A percentile compares a stretch with the other conserved stretches of the same genome.
Evolutionary conservation across 2,797 vertebrate genomes (phyloP).

Genomic region (Jordanella pulchra): DNA sequence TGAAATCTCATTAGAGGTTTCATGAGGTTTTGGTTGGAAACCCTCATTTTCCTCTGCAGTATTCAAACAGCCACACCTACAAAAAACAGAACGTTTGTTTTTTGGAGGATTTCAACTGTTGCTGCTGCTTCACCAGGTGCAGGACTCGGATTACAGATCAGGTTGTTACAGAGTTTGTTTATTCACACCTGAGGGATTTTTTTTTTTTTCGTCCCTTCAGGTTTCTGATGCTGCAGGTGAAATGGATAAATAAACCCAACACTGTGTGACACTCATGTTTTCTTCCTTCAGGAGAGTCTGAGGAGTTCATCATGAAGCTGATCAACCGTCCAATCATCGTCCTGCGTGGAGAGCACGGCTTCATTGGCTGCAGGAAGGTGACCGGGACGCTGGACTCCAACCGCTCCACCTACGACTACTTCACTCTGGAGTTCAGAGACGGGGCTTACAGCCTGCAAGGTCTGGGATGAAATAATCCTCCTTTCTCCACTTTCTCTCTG

Average conservation of each 20-base stretch:
- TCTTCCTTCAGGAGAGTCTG: slow-evolving; percentile 82
- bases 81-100: not conserved
- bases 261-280: not conserved
- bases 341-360: slow-evolving; percentile 94
- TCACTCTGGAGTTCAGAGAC: slow-evolving; percentile 91
- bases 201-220: no score
- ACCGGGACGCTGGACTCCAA: slow-evolving; percentile 96
- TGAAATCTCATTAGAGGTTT: not conserved
- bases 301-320: slow-evolving; percentile 97
- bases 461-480: slow-evolving; percentile 29
- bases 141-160: not conserved
- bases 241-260: not conserved
- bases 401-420: slow-evolving; percentile 94
- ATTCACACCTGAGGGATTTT: not conserved
- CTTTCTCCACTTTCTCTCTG: not conserved
- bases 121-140: not conserved
- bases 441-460: slow-evolving; percentile 96
- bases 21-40: not conserved
- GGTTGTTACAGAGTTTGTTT: not conserved
- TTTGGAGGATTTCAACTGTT: not conserved
- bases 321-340: slow-evolving; percentile 98
- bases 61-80: not conserved
- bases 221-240: not conserved
- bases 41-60: not conserved
- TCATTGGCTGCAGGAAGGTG: slow-evolving; percentile 96